Conservation (phyloP, 2,888 invertebrate species). For the Orthosia gracilis region DNA sequence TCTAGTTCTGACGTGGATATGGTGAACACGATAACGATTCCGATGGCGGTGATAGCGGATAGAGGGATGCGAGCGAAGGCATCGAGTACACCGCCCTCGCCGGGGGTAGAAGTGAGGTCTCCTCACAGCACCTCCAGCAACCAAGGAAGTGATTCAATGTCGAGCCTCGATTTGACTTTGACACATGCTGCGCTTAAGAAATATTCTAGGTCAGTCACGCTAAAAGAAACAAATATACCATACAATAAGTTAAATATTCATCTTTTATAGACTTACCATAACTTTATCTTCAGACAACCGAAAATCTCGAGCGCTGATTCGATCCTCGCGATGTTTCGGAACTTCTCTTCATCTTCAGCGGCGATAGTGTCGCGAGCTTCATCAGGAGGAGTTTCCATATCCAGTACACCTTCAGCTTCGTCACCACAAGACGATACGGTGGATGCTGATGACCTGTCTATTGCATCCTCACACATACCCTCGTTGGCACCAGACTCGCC, state of each 20-base stretch:
- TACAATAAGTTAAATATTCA: too few relatives aligned
- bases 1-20: slow-evolving; percentile 94
- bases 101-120: slow-evolving; percentile 92
- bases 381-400: slow-evolving; percentile 92
- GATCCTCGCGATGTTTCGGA: slow-evolving; percentile 95
- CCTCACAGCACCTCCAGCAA: slow-evolving; percentile 94
- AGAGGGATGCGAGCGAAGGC: slow-evolving; percentile 85
- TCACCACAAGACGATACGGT: slow-evolving; percentile 94
- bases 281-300: slow-evolving; percentile 83
- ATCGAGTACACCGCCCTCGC: slow-evolving; percentile 92
- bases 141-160: slow-evolving; percentile 95
- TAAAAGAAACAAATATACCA: too few relatives aligned
- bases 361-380: slow-evolving; percentile 91
- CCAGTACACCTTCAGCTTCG: slow-evolving; percentile 94
- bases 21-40: slow-evolving; percentile 88
- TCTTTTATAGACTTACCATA: not conserved
- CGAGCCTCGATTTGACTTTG: slow-evolving; percentile 93
- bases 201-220: slow-evolving; percentile 82
- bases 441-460: slow-evolving; percentile 94
- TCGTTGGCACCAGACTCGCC: slow-evolving; percentile 93
- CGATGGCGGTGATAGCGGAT: slow-evolving; percentile 87
- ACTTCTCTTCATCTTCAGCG: slow-evolving; percentile 93
- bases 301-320: slow-evolving; percentile 95
- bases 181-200: slow-evolving; percentile 92
- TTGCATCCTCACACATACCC: slow-evolving; percentile 92